A percentile compares a stretch with the other conserved stretches of the same genome.
These are phyloP conservation scores for Echinops telfairi DNA, from an alignment of 2,113 vertebrate species.

Conservation along the genomic window DNA sequence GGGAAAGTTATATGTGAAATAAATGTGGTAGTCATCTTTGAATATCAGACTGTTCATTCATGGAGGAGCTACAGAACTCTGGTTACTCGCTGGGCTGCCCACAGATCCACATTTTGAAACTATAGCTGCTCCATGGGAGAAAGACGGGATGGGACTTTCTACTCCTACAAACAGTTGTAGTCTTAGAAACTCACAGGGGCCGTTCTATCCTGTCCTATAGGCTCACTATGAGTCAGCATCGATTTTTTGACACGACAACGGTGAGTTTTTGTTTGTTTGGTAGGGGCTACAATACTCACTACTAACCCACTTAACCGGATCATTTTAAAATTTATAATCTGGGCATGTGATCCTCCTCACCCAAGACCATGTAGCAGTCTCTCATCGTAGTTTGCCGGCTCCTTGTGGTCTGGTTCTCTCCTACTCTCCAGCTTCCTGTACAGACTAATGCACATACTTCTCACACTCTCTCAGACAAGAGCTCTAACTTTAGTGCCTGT, in stretches of 20 bases:
- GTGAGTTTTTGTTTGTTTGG: no score
- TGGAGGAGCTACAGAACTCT: no score
- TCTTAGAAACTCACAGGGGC: no score
- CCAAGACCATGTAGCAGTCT: background rate
- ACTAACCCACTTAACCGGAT: background rate
- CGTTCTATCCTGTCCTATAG: no score
- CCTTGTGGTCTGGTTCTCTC: background rate
- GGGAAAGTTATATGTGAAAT: no score
- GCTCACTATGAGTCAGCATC: no score
- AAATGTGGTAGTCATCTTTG: background rate
- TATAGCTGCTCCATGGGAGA: no score
- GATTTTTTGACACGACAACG: no score
- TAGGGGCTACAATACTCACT: background rate
- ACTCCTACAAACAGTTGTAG: no score
- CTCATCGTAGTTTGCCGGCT: background rate
- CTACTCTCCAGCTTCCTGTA: background rate
- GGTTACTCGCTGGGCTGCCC: no score
- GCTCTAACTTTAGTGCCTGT: background rate
- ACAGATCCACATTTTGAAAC: no score
- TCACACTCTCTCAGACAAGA: background rate
- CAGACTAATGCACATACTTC: background rate
- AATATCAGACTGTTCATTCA: background rate
- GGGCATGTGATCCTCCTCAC: accelerated
- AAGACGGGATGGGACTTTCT: no score
- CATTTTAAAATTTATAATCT: background rate